These are phyloP conservation scores for Heloderma charlesbogerti DNA, from an alignment of 2,113 vertebrate species.

Conservation along the genomic window DNA sequence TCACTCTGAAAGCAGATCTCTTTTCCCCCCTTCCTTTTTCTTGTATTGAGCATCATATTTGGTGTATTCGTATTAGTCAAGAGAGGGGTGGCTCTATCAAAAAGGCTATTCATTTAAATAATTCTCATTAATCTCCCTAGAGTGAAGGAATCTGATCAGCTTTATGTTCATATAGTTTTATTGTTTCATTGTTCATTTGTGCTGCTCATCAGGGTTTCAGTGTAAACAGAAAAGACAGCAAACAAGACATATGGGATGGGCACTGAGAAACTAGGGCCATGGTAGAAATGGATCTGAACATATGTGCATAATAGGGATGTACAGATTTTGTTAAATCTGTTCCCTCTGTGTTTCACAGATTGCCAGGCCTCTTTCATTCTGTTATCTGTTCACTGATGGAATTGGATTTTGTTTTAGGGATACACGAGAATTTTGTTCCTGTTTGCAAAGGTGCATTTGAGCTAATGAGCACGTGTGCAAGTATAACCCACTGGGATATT, in stretches of 20 bases:
- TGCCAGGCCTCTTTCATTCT: not conserved
- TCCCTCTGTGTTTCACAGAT: not conserved
- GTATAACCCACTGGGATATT: no score
- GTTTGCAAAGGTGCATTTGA: no score
- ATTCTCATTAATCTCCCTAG: conserved; percentile 4
- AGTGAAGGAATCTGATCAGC: conserved; percentile 7
- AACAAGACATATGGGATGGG: not conserved
- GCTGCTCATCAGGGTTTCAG: not conserved
- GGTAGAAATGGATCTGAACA: not conserved
- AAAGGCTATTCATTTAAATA: conserved; percentile 23
- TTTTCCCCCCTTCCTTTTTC: not conserved
- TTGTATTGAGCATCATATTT: not conserved
- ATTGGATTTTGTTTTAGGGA: no score
- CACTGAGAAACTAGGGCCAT: not conserved
- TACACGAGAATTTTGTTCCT: no score
- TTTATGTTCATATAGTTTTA: conserved; percentile 3
- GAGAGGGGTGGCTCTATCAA: not conserved
- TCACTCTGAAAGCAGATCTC: not conserved
- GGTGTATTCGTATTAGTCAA: conserved; percentile 13
- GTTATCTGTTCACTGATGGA: no score
- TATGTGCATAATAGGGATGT: no score
- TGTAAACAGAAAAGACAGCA: not conserved
- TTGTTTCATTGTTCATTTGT: conserved; percentile 20
- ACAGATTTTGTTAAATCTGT: no score
- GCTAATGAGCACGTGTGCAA: no score